Conservation (phyloP, 2,888 invertebrate genomes). For the Heliconius sara region DNA sequence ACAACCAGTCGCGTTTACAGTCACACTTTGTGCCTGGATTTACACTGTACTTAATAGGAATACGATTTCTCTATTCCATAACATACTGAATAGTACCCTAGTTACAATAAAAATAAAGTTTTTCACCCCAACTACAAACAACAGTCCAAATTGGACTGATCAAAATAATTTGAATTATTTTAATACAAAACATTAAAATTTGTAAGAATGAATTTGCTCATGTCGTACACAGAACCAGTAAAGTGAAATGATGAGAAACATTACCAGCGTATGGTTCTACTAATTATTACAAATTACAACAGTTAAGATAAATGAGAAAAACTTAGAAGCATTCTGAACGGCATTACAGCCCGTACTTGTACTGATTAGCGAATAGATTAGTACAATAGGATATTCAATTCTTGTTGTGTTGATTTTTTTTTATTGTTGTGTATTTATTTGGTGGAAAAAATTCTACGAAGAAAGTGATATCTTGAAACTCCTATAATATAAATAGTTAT, state of each 20-base stretch:
- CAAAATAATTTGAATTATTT: background rate
- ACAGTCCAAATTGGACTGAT: no score
- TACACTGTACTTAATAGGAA: background rate
- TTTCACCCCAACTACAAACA: no score
- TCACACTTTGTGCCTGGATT: no score
- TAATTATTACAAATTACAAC: conserved; percentile 48
- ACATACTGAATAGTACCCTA: background rate
- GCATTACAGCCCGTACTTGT: conserved; percentile 30
- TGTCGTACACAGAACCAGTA: conserved; percentile 34
- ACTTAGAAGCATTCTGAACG: conserved; percentile 27
- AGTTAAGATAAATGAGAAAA: conserved; percentile 37
- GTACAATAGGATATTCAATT: conserved; percentile 22
- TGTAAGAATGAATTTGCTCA: conserved; percentile 20
- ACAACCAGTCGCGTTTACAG: no score
- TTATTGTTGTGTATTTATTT: background rate
- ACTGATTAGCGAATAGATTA: conserved; percentile 38
- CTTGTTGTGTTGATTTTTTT: conserved; percentile 12
- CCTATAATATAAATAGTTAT: background rate
- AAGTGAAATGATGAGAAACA: conserved; percentile 45
- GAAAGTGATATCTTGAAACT: background rate
- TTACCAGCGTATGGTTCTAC: conserved; percentile 47
- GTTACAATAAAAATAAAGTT: no score
- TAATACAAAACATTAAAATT: background rate
- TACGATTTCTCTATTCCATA: background rate
- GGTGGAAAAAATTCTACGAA: background rate